phyloP scores from a whole-genome alignment of 2,888 invertebrate genomes.

The Hemaris fuciformis region DNA sequence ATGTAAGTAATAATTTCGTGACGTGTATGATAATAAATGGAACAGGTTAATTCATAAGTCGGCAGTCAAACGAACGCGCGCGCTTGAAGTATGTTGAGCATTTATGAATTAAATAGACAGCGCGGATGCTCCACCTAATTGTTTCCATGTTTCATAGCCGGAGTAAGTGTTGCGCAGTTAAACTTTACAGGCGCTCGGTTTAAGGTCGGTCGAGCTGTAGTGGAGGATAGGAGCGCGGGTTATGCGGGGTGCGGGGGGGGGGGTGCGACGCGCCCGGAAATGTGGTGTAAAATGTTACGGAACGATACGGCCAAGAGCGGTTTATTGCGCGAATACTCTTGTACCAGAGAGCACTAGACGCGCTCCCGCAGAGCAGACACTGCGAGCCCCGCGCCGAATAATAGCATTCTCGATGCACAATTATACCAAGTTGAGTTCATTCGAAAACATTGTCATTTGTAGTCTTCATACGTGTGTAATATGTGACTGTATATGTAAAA shows the following conservation, averaged over 20 bases:
- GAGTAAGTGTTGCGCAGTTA: conserved; percentile 7
- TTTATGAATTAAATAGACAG: conserved; percentile 1
- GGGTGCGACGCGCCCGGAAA: background rate
- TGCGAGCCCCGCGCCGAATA: background rate
- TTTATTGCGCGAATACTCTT: conserved; percentile 1
- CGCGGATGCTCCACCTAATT: conserved; percentile 1
- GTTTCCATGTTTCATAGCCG: conserved; percentile 8
- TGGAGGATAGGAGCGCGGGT: too few relatives aligned
- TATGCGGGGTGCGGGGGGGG: too few relatives aligned
- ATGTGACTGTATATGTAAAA: too few relatives aligned
- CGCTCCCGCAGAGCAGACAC: background rate
- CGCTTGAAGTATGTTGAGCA: background rate
- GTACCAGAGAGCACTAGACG: background rate
- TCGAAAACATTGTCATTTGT: too few relatives aligned
- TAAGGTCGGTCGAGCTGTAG: background rate
- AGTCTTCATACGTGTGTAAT: too few relatives aligned
- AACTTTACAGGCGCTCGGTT: conserved; percentile 5
- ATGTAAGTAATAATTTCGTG: background rate
- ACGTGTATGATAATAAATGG: background rate
- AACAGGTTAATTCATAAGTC: background rate
- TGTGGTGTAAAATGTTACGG: conserved; percentile 9
- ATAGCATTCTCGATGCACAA: too few relatives aligned
- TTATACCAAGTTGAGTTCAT: too few relatives aligned
- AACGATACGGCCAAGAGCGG: conserved; percentile 3
- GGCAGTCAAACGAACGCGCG: background rate